These are phyloP conservation scores for Papio anubis DNA, from an alignment of 2,113 vertebrate genomes.

Conservation along the genomic window DNA sequence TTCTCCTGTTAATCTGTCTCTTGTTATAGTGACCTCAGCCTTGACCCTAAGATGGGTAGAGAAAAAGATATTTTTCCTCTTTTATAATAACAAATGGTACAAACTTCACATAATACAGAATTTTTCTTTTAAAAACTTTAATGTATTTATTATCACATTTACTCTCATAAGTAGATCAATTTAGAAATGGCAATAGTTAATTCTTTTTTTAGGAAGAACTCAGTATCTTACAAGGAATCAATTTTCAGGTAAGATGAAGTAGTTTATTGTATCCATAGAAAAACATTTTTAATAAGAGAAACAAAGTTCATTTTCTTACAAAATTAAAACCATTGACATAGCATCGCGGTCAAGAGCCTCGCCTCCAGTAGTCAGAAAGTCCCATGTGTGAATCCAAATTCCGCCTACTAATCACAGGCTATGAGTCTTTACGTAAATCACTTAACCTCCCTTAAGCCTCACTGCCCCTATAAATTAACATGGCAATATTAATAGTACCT, in stretches of 20 bases:
- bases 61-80: not conserved
- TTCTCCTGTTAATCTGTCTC: not conserved
- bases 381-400: not conserved
- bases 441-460: not conserved
- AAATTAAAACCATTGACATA: not conserved
- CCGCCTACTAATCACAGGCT: not conserved
- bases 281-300: not conserved
- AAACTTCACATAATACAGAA: not conserved
- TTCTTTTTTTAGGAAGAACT: not conserved
- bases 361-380: not conserved
- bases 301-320: slow-evolving; percentile 31
- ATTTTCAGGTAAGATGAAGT: slow-evolving; percentile 25
- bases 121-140: not conserved
- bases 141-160: not conserved
- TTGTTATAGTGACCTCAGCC: not conserved
- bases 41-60: not conserved
- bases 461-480: not conserved
- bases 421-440: not conserved
- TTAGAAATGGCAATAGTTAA: slow-evolving; percentile 30
- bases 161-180: not conserved
- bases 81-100: not conserved
- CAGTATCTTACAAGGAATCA: not conserved
- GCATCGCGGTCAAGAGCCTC: not conserved
- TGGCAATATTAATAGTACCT: not conserved
- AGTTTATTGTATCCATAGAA: not conserved